Base-by-base conservation (phyloP, 2,888 invertebrate genomes). In the Kuschelorhynchus macadamiae region DNA sequence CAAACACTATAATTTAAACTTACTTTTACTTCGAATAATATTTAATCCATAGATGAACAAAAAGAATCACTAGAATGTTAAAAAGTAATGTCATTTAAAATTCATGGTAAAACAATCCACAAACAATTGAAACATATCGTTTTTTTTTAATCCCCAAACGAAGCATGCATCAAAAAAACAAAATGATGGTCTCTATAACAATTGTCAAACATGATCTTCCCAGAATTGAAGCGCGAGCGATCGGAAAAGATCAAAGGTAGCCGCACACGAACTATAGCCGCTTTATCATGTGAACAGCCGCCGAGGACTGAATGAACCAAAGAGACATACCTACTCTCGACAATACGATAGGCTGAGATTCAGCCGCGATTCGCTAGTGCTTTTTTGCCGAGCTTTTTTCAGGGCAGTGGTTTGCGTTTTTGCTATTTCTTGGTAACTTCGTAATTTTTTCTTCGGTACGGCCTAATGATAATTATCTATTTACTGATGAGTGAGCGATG, bases 231-330 rank as follows among this genome's bases (percentile, higher is more conserved):
- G 56, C 53, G 56, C 66, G 63, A 60, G 62, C 41, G 60, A 44
- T 60, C 56, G 49, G 36, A 33, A 33, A 12, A 44, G 66, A 64
- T 70, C 70, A 71, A 71, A 68, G 63, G 32, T 57, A 56, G 11
- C 47, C 53, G 55, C 46, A 49, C 42, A 25, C 39, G 33, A 32
- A 25, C 61, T 30, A 47, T 32, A 44, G 18, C 60, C 68, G 60
- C 68, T 63, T 69, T 63, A 46, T 63, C 56, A 60, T 52, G 46
- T 47, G 66, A 71, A 56, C 67, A 60, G 66, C 57, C 50, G 67
- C 47, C 68, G 69, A 62, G 56, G 46, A 71, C 71, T 71, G 71
- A 71, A 69, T 56, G 57, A 47, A 47, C 33, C 59, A 61, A 63
- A 50, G 46, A 60, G 64, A 36, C 64, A 59, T 64, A 67, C 67